phyloP scores from a whole-genome alignment of 2,888 invertebrate genomes.

The Parnassius smintheus region DNA sequence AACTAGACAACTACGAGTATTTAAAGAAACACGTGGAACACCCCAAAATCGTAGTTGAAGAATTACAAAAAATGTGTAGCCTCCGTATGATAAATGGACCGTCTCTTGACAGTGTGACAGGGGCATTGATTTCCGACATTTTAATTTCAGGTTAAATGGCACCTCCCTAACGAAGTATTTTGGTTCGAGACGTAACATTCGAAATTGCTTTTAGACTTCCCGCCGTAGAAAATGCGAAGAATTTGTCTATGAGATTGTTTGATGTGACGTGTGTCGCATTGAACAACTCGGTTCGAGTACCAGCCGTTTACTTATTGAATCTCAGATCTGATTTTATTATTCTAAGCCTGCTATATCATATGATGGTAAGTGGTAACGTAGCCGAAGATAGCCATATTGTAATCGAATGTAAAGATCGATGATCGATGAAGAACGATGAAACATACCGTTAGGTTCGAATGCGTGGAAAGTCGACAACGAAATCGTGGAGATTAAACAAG shows the following conservation, averaged over 20 bases:
- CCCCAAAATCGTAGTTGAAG: constrained; percentile 27
- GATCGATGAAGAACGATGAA: too few species aligned
- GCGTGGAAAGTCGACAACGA: too few species aligned
- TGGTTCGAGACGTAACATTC: constrained; percentile 43
- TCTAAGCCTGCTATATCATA: too few species aligned
- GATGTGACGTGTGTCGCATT: constrained; percentile 14
- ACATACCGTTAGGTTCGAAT: too few species aligned
- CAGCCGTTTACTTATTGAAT: too few species aligned
- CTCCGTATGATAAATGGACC: constrained; percentile 56
- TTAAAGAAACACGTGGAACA: constrained; percentile 29
- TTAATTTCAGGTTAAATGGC: constrained; percentile 78
- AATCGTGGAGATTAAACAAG: too few species aligned
- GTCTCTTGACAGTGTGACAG: constrained; percentile 55
- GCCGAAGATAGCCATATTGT: too few species aligned
- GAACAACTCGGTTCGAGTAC: not conserved
- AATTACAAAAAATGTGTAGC: constrained; percentile 46
- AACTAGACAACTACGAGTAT: constrained; percentile 33
- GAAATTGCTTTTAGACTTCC: constrained; percentile 34
- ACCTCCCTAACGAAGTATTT: constrained; percentile 57
- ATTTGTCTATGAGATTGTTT: constrained; percentile 34
- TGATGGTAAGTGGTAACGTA: too few species aligned
- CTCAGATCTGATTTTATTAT: too few species aligned
- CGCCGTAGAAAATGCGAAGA: constrained; percentile 33
- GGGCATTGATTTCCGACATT: constrained; percentile 72
- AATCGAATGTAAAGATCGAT: too few species aligned